phyloP scores from a whole-genome alignment of 2,888 invertebrate genomes.

The Labia minor region DNA sequence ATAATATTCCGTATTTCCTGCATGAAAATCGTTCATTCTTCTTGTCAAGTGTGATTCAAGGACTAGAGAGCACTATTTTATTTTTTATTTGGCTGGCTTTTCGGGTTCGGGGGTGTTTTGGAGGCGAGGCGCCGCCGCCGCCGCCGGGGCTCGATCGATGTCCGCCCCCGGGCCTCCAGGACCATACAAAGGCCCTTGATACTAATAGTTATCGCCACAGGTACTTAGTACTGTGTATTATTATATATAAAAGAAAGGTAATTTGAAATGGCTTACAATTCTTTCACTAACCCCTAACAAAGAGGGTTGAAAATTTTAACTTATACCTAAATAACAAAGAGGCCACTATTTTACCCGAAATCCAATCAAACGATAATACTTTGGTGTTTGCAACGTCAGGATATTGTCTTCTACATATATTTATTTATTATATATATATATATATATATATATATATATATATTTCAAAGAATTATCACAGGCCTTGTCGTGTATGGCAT shows the following conservation, averaged over 20 bases:
- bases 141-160: conserved; percentile 13
- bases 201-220: neutral
- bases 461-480: neutral
- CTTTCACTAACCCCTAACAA: neutral
- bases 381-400: neutral
- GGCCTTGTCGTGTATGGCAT: neutral
- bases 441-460: too few relatives aligned
- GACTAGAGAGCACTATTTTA: neutral
- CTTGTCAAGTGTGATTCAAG: neutral
- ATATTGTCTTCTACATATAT: neutral
- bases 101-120: neutral
- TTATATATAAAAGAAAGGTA: too few relatives aligned
- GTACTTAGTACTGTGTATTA: neutral
- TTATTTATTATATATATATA: too few relatives aligned
- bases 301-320: neutral
- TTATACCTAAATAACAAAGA: conserved; percentile 13
- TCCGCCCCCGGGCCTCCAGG: conserved; percentile 5
- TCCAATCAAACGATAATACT: neutral
- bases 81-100: neutral
- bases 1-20: too few relatives aligned
- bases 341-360: neutral
- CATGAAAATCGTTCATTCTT: too few relatives aligned
- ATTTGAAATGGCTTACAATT: neutral
- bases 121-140: conserved; percentile 8
- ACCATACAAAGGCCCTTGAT: neutral